Percentiles rank a stretch among this genome's conserved stretches.
These are phyloP conservation scores for Caranx melampygus DNA, from an alignment of 2,113 vertebrate genomes.

Conservation along the genomic window DNA sequence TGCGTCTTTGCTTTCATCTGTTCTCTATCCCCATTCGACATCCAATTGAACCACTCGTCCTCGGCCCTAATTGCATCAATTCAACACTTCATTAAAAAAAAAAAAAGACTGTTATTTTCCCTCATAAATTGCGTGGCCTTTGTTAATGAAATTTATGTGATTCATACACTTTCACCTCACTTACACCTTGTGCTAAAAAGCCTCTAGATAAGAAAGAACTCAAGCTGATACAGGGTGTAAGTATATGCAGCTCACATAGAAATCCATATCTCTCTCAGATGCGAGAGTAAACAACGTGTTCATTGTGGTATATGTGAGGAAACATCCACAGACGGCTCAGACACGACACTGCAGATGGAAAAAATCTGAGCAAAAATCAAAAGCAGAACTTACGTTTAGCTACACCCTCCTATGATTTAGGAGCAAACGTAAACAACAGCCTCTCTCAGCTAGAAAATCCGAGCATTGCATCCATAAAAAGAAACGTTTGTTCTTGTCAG, in stretches of 20 bases:
- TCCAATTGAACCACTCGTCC: slow-evolving; percentile 18
- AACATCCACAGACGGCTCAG: slow-evolving; percentile 25
- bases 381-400: slow-evolving; percentile 22
- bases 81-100: slow-evolving; percentile 12
- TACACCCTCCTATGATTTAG: not conserved
- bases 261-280: slow-evolving; percentile 39
- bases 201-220: slow-evolving; percentile 13
- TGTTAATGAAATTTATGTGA: slow-evolving; percentile 20
- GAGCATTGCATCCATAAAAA: not conserved
- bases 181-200: slow-evolving; percentile 10
- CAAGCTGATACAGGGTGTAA: slow-evolving; percentile 24
- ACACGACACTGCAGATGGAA: slow-evolving; percentile 33
- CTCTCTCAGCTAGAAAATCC: not conserved
- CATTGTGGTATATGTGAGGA: slow-evolving; percentile 35
- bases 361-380: slow-evolving; percentile 30
- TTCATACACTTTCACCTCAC: slow-evolving; percentile 37
- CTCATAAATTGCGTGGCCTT: not conserved
- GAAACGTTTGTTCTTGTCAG: slow-evolving; percentile 15
- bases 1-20: slow-evolving; percentile 50
- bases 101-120: slow-evolving; percentile 8
- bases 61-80: slow-evolving; percentile 28
- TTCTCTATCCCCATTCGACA: slow-evolving; percentile 39
- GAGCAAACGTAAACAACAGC: not conserved
- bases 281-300: slow-evolving; percentile 48
- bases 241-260: slow-evolving; percentile 30